Evolutionary conservation across 64 coral and sea anemone species (phyloP).

Genomic region (Montipora cactus): DNA sequence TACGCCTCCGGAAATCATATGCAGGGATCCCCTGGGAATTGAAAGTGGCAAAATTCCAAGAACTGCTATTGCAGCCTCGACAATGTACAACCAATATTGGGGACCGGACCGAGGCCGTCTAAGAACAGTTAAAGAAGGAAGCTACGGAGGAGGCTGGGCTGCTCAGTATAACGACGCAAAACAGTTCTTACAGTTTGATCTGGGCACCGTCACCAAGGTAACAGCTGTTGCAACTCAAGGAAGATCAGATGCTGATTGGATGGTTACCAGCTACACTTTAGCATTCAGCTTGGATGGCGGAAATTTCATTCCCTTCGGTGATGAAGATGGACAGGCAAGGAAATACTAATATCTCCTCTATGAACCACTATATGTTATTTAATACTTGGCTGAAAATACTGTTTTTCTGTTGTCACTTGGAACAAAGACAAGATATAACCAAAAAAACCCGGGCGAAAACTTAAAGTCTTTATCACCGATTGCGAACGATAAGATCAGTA

Average conservation of each 20-base stretch:
- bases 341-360: too few relatives aligned
- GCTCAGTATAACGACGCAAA: constrained; percentile 17
- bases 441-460: too few relatives aligned
- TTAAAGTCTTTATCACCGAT: too few relatives aligned
- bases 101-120: constrained; percentile 8
- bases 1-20: constrained; percentile 3
- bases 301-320: not conserved
- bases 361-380: too few relatives aligned
- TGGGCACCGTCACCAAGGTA: not conserved
- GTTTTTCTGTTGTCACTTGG: not conserved
- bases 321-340: not conserved
- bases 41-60: constrained; percentile 13
- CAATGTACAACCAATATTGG: not conserved
- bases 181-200: not conserved
- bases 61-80: not conserved
- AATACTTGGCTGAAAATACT: too few relatives aligned
- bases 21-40: not conserved
- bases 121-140: not conserved
- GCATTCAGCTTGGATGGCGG: not conserved
- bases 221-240: constrained; percentile 24
- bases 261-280: constrained; percentile 31
- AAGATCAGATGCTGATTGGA: not conserved
- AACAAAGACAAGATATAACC: too few relatives aligned
- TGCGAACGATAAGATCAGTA: too few relatives aligned
- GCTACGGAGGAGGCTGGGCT: not conserved